These are phyloP conservation scores for Ostrea denselamellosa DNA, from an alignment of 1,140 invertebrate species.

Conservation along the genomic window DNA sequence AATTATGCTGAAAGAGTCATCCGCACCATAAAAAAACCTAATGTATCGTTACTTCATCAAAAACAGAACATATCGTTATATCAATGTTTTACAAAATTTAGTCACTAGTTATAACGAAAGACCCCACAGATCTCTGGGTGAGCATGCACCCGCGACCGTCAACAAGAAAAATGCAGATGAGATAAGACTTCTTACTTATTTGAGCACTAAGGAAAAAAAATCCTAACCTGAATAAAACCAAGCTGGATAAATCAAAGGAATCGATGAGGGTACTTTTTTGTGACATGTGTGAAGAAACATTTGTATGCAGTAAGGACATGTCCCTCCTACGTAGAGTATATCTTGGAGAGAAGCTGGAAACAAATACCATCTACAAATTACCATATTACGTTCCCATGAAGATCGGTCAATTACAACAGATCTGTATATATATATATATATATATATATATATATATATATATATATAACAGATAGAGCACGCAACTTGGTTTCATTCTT, in stretches of 20 bases:
- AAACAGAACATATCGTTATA: conserved; percentile 42
- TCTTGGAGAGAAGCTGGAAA: conserved; percentile 31
- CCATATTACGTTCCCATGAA: conserved; percentile 48
- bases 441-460: conserved; percentile 59
- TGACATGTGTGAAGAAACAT: conserved; percentile 51
- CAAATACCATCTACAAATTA: conserved; percentile 43
- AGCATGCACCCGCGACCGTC: conserved; percentile 38
- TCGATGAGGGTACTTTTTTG: conserved; percentile 47
- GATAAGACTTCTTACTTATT: conserved; percentile 42
- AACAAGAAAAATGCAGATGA: conserved; percentile 44
- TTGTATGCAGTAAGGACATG: conserved; percentile 40
- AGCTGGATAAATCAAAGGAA: conserved; percentile 8
- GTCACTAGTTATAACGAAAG: not conserved
- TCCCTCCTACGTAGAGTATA: conserved; percentile 48
- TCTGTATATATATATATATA: conserved; percentile 56
- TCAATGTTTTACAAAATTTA: too few relatives aligned
- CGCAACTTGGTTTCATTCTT: conserved; percentile 44
- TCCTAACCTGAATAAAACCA: conserved; percentile 43
- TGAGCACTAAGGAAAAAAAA: conserved; percentile 40
- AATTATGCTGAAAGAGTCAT: conserved; percentile 41
- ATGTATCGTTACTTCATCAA: conserved; percentile 46
- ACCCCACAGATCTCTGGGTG: conserved; percentile 42
- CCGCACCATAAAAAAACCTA: not conserved
- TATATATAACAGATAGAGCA: conserved; percentile 51
- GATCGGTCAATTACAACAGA: conserved; percentile 36